These are phyloP conservation scores for Pholis gunnellus DNA, from an alignment of 2,113 vertebrate species.

Conservation along the genomic window DNA sequence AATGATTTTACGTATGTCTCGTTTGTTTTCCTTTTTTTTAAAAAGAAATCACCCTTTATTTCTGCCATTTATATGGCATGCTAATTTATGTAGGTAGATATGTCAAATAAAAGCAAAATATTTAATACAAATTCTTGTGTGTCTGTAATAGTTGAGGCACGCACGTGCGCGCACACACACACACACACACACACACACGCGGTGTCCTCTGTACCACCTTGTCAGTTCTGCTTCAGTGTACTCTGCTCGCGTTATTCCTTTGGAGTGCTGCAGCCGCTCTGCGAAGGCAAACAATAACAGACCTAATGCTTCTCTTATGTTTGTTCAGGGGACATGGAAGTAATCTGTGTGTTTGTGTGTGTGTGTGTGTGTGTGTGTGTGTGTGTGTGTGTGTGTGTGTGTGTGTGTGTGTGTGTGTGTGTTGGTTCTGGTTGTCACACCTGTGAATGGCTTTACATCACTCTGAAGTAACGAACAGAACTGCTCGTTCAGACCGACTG, in stretches of 20 bases:
- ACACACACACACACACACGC: constrained; percentile 19
- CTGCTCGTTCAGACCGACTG: constrained; percentile 54
- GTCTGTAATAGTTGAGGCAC: constrained; percentile 10
- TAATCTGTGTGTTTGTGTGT: constrained; percentile 50
- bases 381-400: constrained; percentile 45
- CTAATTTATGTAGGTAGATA: constrained; percentile 61
- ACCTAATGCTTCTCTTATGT: constrained; percentile 69
- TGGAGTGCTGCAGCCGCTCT: constrained; percentile 24
- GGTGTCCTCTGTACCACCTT: constrained; percentile 26
- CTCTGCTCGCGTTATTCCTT: constrained; percentile 35
- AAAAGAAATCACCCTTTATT: constrained; percentile 49
- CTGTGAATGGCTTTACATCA: constrained; percentile 76
- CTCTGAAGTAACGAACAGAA: constrained; percentile 57
- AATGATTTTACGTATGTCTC: constrained; percentile 18
- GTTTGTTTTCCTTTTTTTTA: constrained; percentile 11
- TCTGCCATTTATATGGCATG: constrained; percentile 55
- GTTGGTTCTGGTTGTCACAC: constrained; percentile 61
- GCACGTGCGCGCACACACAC: constrained; percentile 34
- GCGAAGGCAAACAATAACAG: constrained; percentile 69
- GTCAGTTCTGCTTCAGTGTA: constrained; percentile 20
- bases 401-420: constrained; percentile 43
- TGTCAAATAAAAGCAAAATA: constrained; percentile 64
- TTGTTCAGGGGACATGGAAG: constrained; percentile 71
- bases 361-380: constrained; percentile 46
- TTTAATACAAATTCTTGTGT: constrained; percentile 14